These are phyloP conservation scores for Agriotes lineatus DNA, from an alignment of 2,888 invertebrate species.

Conservation along the genomic window DNA sequence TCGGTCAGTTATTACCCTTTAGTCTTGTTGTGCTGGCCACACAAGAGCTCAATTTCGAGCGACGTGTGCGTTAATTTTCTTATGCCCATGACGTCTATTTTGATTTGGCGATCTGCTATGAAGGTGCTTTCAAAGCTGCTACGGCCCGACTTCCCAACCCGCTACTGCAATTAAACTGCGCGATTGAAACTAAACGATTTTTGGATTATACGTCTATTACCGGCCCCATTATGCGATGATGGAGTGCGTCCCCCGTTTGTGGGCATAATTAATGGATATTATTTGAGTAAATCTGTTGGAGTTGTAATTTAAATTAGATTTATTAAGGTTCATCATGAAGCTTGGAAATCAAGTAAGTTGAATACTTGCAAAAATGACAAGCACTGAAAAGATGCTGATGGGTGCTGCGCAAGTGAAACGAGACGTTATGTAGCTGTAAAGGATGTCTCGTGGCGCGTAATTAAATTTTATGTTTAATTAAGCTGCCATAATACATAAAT, in stretches of 20 bases:
- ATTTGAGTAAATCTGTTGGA: too few relatives aligned
- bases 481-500: slow-evolving; percentile 8
- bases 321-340: too few relatives aligned
- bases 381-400: not conserved
- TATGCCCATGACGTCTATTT: slow-evolving; percentile 8
- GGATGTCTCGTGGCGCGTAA: slow-evolving; percentile 5
- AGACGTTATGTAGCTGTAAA: not conserved
- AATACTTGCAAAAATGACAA: not conserved
- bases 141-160: not conserved
- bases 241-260: too few relatives aligned
- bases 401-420: not conserved
- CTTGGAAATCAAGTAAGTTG: not conserved
- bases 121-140: not conserved
- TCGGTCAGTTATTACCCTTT: slow-evolving; percentile 6
- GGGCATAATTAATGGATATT: too few relatives aligned
- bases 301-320: too few relatives aligned
- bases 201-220: too few relatives aligned
- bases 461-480: slow-evolving; percentile 17
- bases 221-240: too few relatives aligned
- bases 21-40: slow-evolving; percentile 11
- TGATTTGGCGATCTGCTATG: not conserved
- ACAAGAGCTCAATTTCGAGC: slow-evolving; percentile 1
- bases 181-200: too few relatives aligned
- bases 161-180: not conserved
- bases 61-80: slow-evolving; percentile 10